Evolutionary conservation across 2,797 vertebrate genomes (phyloP), one percentile per base, ranked within the genome.

Genomic region (Tachyglossus aculeatus): DNA sequence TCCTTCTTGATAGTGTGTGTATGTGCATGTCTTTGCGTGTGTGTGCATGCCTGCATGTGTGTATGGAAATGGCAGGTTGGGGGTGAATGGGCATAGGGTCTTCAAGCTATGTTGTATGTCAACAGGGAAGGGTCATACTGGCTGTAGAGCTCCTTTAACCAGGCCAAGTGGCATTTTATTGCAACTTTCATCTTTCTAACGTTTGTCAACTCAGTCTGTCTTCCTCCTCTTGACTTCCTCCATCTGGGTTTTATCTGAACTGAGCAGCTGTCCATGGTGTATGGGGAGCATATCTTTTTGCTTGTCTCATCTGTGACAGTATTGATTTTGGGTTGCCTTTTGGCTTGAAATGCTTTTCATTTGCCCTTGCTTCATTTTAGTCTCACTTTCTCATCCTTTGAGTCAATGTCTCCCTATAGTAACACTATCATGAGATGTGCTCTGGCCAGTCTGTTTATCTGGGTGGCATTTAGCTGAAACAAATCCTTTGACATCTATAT

Each of bases 231-330:
- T 72, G 55, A 72, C 51, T 9, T 78, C 52, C 37, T 80, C 51
- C 63, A 63, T 78, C 74, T 82, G 71, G 53, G 80, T 86, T 87
- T 80, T 59, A 66, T 87, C 73, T 75, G 61, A 81, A 45, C 16
- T 15, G 19, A 75, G 56, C 82, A 89, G 79, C 69, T 90, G 81
- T 83, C 65, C 72, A 84, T 86, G 75, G 84, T 90, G 72, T 74
- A 47, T 62, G 14, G 21, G 0, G 2, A 82, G 36, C 9, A 19
- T 32, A 59, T 52, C 44, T 9, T 81, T 77, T 60, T 25, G 2
- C 57, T 51, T 60, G 70, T 62, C 86, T 67, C 54, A 66, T 82
- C 71, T 72, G 82, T 81, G n/a, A n/a, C n/a, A n/a, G n/a, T n/a
- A n/a, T 70, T 64, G 19, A 2, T 45, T 85, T 85, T 81, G 47